phyloP scores from a whole-genome alignment of 2,797 vertebrate genomes.

The Peromyscus eremicus region DNA sequence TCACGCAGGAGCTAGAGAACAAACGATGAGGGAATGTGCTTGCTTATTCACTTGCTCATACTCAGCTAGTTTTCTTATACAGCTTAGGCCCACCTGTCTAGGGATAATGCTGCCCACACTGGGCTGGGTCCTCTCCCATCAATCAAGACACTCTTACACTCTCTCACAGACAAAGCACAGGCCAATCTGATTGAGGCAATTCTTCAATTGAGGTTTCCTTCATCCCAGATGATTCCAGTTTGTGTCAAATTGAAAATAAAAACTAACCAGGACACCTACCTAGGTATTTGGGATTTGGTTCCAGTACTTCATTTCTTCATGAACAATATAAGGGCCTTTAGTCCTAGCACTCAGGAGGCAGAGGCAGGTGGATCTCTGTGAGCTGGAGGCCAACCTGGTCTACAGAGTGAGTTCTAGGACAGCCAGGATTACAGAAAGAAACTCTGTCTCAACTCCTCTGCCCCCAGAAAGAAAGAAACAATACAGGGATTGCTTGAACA shows the following conservation, averaged over 20 bases:
- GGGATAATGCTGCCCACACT: not conserved
- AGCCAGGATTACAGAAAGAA: too few species aligned
- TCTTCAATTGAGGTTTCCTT: not conserved
- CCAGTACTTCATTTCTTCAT: constrained; percentile 39
- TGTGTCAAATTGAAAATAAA: not conserved
- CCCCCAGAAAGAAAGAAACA: not conserved
- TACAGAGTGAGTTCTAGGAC: too few species aligned
- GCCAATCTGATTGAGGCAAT: not conserved
- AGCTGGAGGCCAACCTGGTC: too few species aligned
- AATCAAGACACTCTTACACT: not conserved
- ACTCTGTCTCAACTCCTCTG: too few species aligned
- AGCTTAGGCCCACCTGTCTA: not conserved
- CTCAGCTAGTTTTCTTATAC: not conserved
- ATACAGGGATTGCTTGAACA: not conserved
- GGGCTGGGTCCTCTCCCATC: not conserved
- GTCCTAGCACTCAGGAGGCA: too few species aligned
- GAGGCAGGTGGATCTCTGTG: too few species aligned
- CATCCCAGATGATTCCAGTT: not conserved
- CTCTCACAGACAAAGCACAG: not conserved
- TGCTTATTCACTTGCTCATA: not conserved
- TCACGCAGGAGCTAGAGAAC: not conserved
- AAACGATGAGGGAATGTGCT: not conserved
- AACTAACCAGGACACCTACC: not conserved
- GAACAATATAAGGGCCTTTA: not conserved
- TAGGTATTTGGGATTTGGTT: not conserved